Evolutionary conservation across 2,797 vertebrate genomes (phyloP).

Genomic region (Lerista edwardsae): DNA sequence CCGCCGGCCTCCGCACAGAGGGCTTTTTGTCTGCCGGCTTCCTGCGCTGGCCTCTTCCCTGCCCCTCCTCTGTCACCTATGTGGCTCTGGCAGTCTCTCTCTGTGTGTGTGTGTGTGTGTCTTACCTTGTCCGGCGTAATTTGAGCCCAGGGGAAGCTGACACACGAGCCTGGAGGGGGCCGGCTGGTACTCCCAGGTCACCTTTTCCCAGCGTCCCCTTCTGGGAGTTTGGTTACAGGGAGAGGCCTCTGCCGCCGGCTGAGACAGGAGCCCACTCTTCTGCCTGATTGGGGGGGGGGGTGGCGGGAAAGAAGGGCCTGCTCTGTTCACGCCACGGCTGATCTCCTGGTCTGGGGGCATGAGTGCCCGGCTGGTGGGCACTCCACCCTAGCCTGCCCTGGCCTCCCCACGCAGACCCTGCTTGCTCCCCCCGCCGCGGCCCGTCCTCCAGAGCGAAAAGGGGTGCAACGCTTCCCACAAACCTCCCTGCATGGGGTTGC

Average conservation of each 20-base stretch:
- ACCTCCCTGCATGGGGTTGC: not conserved
- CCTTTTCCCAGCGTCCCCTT: slow-evolving; percentile 49
- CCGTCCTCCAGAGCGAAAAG: not conserved
- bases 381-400: fast-evolving
- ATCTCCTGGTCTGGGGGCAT: slow-evolving; percentile 5
- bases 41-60: slow-evolving; percentile 69
- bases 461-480: not conserved
- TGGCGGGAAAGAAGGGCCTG: not conserved
- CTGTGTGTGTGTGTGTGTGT: slow-evolving; percentile 60
- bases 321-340: not conserved
- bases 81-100: slow-evolving; percentile 39
- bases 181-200: slow-evolving; percentile 57
- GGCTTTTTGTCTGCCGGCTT: slow-evolving; percentile 77
- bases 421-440: too few relatives aligned
- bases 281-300: not conserved
- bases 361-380: not conserved
- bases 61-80: slow-evolving; percentile 46
- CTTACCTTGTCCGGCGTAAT: slow-evolving; percentile 75
- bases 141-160: slow-evolving; percentile 66
- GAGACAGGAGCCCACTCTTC: not conserved
- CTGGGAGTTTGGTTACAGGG: slow-evolving; percentile 58
- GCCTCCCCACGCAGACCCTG: too few relatives aligned
- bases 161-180: slow-evolving; percentile 53
- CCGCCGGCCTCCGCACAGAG: slow-evolving; percentile 72
- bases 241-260: slow-evolving; percentile 19